A percentile compares a stretch with the other conserved stretches of the same genome.
Evolutionary conservation across 2,113 vertebrate genomes (phyloP).

Genomic region (Sterna hirundo): DNA sequence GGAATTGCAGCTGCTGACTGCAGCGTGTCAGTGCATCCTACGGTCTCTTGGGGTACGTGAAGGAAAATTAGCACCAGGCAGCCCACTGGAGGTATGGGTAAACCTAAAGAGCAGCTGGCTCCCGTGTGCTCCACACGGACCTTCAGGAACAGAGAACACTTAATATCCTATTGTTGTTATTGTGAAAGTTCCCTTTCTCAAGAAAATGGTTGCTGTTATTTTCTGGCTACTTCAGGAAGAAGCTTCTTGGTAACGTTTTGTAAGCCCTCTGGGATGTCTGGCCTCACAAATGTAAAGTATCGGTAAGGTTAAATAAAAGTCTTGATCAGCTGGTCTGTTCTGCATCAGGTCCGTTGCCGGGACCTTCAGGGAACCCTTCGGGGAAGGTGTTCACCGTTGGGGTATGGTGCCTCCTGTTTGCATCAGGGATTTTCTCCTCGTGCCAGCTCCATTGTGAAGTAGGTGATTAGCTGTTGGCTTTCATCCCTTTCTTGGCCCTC

Average conservation of each 20-base stretch:
- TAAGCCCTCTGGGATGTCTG: background rate
- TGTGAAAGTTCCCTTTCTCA: background rate
- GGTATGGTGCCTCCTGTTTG: background rate
- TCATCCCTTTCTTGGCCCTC: background rate
- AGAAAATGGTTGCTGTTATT: background rate
- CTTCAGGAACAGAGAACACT: background rate
- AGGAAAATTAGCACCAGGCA: background rate
- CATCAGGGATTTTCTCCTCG: accelerated
- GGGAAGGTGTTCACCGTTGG: background rate
- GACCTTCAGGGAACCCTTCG: too few species aligned
- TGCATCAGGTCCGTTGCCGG: background rate
- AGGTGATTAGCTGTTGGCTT: background rate
- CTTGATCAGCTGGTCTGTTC: background rate
- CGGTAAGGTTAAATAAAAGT: background rate
- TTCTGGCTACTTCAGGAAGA: background rate
- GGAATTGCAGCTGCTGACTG: background rate
- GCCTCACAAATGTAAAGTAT: background rate
- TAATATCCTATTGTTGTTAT: background rate
- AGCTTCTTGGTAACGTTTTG: background rate
- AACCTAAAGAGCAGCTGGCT: background rate
- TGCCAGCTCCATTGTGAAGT: background rate
- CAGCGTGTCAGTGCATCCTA: background rate
- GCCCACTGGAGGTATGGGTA: background rate
- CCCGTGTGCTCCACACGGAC: background rate
- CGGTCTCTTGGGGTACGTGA: background rate